These are phyloP conservation scores for Lordiphosa fenestrarum DNA, from an alignment of 2,888 invertebrate species.

Conservation along the genomic window DNA sequence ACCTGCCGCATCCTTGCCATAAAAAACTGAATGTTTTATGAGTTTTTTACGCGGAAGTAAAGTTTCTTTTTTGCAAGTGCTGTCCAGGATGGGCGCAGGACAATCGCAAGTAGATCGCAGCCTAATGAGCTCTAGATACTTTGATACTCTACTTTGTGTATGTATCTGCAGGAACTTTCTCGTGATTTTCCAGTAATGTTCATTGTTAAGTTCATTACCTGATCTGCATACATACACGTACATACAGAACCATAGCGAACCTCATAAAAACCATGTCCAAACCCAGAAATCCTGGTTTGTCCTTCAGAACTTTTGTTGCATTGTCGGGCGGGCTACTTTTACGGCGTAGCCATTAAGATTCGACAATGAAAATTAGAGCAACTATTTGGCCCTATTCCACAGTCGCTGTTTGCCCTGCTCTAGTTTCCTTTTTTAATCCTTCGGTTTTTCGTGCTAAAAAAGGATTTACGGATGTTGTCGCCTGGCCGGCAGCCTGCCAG, in stretches of 20 bases:
- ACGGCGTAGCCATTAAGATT: conserved; percentile 62
- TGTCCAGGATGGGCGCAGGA: conserved; percentile 28
- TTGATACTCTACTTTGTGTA: conserved; percentile 12
- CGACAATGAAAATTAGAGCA: conserved; percentile 75
- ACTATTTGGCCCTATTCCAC: conserved; percentile 46
- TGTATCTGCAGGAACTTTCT: conserved; percentile 40
- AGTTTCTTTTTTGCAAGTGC: conserved; percentile 14
- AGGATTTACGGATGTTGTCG: conserved; percentile 61
- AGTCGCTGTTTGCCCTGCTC: conserved; percentile 46
- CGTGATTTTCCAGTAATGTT: conserved; percentile 66
- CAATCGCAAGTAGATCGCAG: conserved; percentile 59
- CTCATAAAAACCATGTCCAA: conserved; percentile 34
- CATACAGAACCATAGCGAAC: conserved; percentile 23
- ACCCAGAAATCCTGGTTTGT: conserved; percentile 32
- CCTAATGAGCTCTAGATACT: conserved; percentile 31
- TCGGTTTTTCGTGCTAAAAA: conserved; percentile 72
- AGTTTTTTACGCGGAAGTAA: conserved; percentile 61
- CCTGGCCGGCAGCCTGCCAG: background rate
- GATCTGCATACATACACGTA: conserved; percentile 23
- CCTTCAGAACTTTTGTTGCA: conserved; percentile 61
- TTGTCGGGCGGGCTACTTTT: conserved; percentile 50
- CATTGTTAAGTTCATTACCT: conserved; percentile 61
- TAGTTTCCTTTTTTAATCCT: conserved; percentile 75
- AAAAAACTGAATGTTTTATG: conserved; percentile 68
- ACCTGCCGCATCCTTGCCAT: conserved; percentile 33